Conservation (phyloP, 2,797 vertebrate genomes). For the Dromococcyx pavoninus region DNA sequence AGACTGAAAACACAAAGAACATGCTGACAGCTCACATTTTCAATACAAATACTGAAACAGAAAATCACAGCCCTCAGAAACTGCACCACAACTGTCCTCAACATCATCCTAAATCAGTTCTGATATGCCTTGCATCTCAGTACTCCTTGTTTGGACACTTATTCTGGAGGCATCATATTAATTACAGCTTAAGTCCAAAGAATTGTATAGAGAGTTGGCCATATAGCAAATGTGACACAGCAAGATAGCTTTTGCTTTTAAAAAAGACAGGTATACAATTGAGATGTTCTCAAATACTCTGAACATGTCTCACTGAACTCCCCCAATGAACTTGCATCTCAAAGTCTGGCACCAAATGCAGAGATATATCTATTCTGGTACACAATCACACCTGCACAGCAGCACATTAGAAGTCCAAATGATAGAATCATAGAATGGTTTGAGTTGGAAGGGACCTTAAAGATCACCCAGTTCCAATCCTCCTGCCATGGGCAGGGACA, state of each 20-base stretch:
- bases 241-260: background rate
- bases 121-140: background rate
- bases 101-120: background rate
- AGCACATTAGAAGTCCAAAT: background rate
- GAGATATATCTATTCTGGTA: background rate
- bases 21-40: background rate
- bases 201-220: background rate
- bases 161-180: background rate
- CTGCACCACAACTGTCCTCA: background rate
- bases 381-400: background rate
- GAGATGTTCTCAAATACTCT: background rate
- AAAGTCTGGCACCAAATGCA: background rate
- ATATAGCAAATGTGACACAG: background rate
- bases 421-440: no score
- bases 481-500: no score
- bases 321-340: background rate
- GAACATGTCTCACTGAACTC: background rate
- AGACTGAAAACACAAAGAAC: background rate
- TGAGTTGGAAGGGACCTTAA: no score
- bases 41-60: background rate
- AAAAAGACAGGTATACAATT: background rate
- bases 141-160: background rate
- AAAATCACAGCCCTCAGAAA: background rate
- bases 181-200: background rate
- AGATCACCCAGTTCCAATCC: no score